Evolutionary conservation across 1,140 invertebrate genomes (phyloP).

Genomic region (Cotesia glomerata): DNA sequence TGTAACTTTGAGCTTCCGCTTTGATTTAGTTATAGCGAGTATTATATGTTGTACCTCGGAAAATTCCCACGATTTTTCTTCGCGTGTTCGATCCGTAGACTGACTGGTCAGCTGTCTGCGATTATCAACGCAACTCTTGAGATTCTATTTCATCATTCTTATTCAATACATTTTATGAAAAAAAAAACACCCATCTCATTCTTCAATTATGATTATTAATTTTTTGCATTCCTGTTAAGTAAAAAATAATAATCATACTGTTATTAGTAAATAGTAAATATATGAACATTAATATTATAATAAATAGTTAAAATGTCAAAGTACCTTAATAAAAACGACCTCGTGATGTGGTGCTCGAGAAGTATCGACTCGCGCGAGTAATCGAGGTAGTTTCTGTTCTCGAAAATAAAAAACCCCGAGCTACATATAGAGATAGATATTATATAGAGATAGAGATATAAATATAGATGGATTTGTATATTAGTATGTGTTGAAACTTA

Average conservation of each 20-base stretch:
- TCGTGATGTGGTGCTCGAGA: no score
- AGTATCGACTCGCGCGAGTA: no score
- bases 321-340: no score
- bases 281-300: no score
- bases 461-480: neutral
- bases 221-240: neutral
- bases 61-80: constrained; percentile 33
- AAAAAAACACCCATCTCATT: neutral
- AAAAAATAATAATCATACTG: no score
- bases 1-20: neutral
- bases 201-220: neutral
- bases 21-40: neutral
- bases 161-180: no score
- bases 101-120: constrained; percentile 6
- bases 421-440: no score
- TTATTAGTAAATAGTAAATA: no score
- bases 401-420: no score
- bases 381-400: no score
- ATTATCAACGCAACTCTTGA: constrained; percentile 23
- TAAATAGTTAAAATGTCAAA: no score
- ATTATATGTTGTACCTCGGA: neutral
- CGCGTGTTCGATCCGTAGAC: neutral
- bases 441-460: no score
- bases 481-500: constrained; percentile 36
- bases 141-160: constrained; percentile 18